Conservation (phyloP, 2,888 invertebrate species). For the Liopterus haemorrhoidalis region DNA sequence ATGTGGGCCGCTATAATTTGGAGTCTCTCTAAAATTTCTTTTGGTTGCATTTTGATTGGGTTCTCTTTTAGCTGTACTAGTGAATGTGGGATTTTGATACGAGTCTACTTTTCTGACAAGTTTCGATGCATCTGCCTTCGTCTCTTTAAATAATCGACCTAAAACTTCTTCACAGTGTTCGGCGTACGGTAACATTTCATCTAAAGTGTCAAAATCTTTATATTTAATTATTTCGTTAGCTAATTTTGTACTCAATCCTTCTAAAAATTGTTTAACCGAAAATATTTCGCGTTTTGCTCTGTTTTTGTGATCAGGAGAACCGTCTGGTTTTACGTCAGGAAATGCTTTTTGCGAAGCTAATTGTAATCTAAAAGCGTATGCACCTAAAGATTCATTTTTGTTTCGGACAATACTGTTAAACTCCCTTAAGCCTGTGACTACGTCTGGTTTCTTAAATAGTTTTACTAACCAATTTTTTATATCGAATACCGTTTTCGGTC, state of each 20-base stretch:
- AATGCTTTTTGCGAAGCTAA: not conserved
- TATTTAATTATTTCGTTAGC: conserved; percentile 10
- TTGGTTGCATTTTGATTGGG: not conserved
- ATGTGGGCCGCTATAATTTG: too few species aligned
- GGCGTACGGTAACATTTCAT: conserved; percentile 8
- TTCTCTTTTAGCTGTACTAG: too few species aligned
- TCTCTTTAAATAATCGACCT: conserved; percentile 1
- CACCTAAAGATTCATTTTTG: conserved; percentile 1
- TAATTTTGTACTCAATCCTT: conserved; percentile 8
- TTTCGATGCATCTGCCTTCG: not conserved
- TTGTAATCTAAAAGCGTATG: conserved; percentile 3
- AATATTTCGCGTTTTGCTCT: not conserved
- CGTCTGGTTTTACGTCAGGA: not conserved
- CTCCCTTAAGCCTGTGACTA: not conserved
- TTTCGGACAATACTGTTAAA: conserved; percentile 4
- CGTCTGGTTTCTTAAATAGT: not conserved
- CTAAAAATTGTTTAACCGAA: conserved; percentile 6
- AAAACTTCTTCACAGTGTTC: conserved; percentile 6
- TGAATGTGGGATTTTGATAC: not conserved
- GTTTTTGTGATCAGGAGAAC: not conserved
- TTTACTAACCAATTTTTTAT: conserved; percentile 3
- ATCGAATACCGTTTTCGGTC: not conserved
- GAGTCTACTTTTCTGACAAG: not conserved
- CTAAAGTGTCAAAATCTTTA: conserved; percentile 9
- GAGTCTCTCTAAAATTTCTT: too few species aligned